Base-by-base conservation (phyloP, 2,888 invertebrate species). In the Muscina levida region DNA sequence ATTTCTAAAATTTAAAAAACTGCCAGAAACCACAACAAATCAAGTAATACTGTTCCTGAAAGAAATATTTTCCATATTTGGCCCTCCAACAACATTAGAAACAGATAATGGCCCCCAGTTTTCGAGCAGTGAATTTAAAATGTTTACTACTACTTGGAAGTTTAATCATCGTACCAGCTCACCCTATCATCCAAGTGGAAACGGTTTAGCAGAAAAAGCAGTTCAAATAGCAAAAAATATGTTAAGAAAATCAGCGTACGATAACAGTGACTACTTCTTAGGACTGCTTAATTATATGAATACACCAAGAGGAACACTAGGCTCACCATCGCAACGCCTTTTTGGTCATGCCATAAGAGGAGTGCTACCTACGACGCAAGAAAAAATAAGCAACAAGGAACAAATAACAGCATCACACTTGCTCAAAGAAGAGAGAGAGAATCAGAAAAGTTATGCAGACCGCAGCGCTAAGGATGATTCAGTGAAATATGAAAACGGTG, bases 21-120 rank as follows among this genome's bases (percentile, higher is more conserved):
- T n/a, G n/a, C n/a, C n/a, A n/a, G n/a, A n/a, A n/a, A n/a, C n/a
- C n/a, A n/a, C n/a, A n/a, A n/a, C n/a, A n/a, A n/a, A n/a, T n/a
- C n/a, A n/a, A n/a, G n/a, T n/a, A n/a, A n/a, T n/a, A n/a, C n/a
- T n/a, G n/a, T n/a, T n/a, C n/a, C n/a, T n/a, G n/a, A n/a, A n/a
- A n/a, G n/a, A n/a, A n/a, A n/a, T n/a, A n/a, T n/a, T 3, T 31
- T 31, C 8, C 3, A 46, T 84, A n/a, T 85, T 84, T 78, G 85
- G 84, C 1, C 70, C 85, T 5, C 84, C 85, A n/a, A 73, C 71
- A 6, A 76, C 76, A 1, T 51, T 85, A 0, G 85, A 85, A 1
- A 83, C 84, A 0, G 85, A 87, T 56, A 87, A 86, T 70, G 84
- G 84, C 13, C 75, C 75, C 1, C 75, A 79, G 48, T 79, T 86